phyloP scores from a whole-genome alignment of 53 echinoderm and acorn worm species.

The Stichopus horrens region DNA sequence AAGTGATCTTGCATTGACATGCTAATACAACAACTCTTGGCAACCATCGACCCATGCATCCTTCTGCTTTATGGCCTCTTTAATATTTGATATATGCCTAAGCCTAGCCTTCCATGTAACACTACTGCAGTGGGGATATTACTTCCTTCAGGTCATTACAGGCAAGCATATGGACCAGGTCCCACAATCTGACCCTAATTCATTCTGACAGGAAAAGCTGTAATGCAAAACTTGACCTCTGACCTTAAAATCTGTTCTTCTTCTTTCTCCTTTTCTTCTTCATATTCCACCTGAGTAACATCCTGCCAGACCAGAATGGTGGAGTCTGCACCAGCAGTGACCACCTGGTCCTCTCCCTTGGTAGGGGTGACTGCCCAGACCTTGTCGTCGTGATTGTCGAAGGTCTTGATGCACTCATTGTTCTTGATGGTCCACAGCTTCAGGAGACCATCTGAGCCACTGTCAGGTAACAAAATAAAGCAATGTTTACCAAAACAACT shows the following conservation, averaged over 20 bases:
- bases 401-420: slow-evolving; percentile 85
- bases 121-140: no score
- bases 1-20: no score
- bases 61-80: no score
- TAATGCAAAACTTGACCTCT: slow-evolving; percentile 16
- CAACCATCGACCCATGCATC: no score
- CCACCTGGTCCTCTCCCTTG: slow-evolving; percentile 60
- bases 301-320: slow-evolving; percentile 88
- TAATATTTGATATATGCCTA: no score
- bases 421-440: slow-evolving; percentile 99
- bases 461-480: slow-evolving; percentile 8
- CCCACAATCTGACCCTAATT: no score
- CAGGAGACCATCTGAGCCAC: slow-evolving; percentile 93
- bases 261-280: slow-evolving; percentile 79
- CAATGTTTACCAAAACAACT: no score
- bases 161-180: no score
- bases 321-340: slow-evolving; percentile 82
- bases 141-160: no score
- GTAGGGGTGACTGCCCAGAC: slow-evolving; percentile 79
- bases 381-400: slow-evolving; percentile 90
- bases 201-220: background rate
- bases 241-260: slow-evolving; percentile 89
- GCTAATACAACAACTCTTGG: no score
- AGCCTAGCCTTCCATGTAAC: no score
- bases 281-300: slow-evolving; percentile 83